Base-by-base conservation (phyloP, 2,888 invertebrate genomes). In the Clistopyga incitator region DNA sequence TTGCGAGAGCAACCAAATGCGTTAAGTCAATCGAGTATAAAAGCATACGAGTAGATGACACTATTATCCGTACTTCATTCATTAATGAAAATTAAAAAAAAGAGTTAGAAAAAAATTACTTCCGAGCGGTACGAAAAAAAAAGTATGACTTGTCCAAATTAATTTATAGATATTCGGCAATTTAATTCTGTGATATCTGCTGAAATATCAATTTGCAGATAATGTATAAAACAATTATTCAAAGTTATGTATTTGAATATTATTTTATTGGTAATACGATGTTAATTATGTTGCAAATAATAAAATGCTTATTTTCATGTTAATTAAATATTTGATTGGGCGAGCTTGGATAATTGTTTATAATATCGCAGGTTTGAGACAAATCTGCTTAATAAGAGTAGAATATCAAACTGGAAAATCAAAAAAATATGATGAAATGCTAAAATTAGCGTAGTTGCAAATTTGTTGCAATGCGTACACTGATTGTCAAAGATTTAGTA, bases 401-500 rank as follows among this genome's bases (percentile, higher is more conserved):
- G 10, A 29, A 23, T 0, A 56, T 29, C 4, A 29, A 29, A 15
- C 11, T 29, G 13, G 6, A 59, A 59, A 59, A 59, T 59, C n/a
- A 23, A 15, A 29, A 25, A 4, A 15, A 15, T 15, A 59, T 3
- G 15, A 29, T 29, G 25, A 29, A 59, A 29, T 29, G 11, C 11
- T 6, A 15, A 34, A 59, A 29, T 59, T 29, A n/a, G 3, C 2
- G 54, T 56, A 6, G 25, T 50, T 68, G 6, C 18, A 1, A 18
- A 18, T 54, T 71, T 54, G 20, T 71, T 20, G 29, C 1, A 23
- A 42, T 13, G 23, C 42, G 50, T 42, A 25, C 38, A 38, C 34
- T 18, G 38, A n/a, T 29, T 54, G 42, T 71, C 67, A 74, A 79
- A 67, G 52, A 67, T 74, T 67, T 38, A 67, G 45, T 34, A 20